A percentile compares a stretch with the other conserved stretches of the same genome.
Conservation (phyloP, 1,140 invertebrate species). For the Drosophila funebris region DNA sequence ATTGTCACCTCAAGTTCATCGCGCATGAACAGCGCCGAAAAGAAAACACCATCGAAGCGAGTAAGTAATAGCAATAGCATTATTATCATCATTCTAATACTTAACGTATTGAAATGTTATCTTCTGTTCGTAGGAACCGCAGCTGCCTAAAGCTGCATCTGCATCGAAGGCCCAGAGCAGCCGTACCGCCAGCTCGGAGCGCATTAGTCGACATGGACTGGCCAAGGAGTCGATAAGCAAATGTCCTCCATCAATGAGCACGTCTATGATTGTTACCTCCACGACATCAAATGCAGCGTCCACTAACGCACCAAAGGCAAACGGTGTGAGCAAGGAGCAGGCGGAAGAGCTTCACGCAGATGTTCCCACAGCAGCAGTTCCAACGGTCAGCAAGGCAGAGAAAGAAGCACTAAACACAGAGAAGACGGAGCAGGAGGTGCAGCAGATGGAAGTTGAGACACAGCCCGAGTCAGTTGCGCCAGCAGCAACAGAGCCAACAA, state of each 20-base stretch:
- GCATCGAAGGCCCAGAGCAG: conserved; percentile 75
- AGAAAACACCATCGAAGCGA: conserved; percentile 85
- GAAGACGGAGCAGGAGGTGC: conserved; percentile 76
- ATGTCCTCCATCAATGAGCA: conserved; percentile 58
- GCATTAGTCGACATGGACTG: conserved; percentile 58
- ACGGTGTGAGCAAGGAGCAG: conserved; percentile 56
- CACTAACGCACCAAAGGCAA: conserved; percentile 31
- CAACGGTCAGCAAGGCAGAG: conserved; percentile 73
- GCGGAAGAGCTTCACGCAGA: conserved; percentile 22
- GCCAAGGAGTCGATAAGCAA: conserved; percentile 65
- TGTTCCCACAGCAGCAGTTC: conserved; percentile 12
- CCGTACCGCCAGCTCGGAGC: conserved; percentile 75
- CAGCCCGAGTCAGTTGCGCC: conserved; percentile 24
- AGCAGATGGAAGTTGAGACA: not conserved
- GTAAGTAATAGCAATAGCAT: conserved; percentile 75
- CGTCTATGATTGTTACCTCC: conserved; percentile 71
- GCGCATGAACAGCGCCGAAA: conserved; percentile 83
- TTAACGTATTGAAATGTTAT: too few species aligned
- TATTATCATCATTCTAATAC: too few species aligned
- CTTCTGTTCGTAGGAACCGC: conserved; percentile 69
- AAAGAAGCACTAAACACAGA: conserved; percentile 81
- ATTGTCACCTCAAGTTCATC: conserved; percentile 79
- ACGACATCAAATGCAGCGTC: conserved; percentile 35
- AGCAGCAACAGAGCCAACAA: too few species aligned
- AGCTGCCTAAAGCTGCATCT: conserved; percentile 69